Percentiles rank a stretch among this genome's conserved stretches.
Conservation (phyloP, 2,113 vertebrate species). For the Grantiella picta region DNA sequence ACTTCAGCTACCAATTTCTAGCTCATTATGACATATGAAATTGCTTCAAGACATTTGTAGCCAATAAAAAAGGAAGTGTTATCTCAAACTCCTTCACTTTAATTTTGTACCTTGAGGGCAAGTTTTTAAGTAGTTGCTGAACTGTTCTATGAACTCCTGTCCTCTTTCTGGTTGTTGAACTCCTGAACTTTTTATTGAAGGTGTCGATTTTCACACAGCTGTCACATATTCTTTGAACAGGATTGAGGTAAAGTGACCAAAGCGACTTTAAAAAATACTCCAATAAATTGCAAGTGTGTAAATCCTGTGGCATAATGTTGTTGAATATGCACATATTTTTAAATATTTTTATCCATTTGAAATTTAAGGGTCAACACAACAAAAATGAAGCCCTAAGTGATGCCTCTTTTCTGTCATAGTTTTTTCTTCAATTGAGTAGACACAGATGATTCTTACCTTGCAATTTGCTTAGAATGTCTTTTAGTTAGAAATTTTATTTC, state of each 20-base stretch:
- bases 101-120: neutral
- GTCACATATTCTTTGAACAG: neutral
- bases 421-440: neutral
- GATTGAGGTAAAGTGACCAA: neutral
- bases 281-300: neutral
- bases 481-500: neutral
- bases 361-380: neutral
- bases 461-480: neutral
- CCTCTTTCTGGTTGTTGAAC: neutral
- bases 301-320: neutral
- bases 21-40: neutral
- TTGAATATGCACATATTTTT: neutral
- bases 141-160: neutral
- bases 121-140: neutral
- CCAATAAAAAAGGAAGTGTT: neutral
- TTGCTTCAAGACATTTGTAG: neutral
- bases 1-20: neutral
- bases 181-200: neutral
- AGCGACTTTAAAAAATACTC: accelerated
- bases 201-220: neutral
- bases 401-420: neutral
- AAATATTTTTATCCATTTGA: neutral
- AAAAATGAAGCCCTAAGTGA: neutral
- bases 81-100: neutral
- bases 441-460: neutral